Conservation (phyloP, 2,888 invertebrate species). For the Penaeus monodon region DNA sequence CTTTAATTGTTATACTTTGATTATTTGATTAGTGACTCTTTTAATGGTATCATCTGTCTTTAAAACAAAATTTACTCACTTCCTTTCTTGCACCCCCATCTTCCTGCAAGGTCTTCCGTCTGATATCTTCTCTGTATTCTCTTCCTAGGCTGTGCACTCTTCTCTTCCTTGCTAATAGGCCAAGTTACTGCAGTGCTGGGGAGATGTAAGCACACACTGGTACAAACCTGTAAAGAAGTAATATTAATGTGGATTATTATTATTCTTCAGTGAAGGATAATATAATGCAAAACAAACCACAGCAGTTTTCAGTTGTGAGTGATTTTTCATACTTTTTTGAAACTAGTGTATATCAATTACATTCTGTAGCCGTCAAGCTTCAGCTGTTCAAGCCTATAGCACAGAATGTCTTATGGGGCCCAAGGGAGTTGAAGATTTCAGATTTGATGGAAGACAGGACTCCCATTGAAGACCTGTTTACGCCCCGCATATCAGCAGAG, state of each 20-base stretch:
- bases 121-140: background rate
- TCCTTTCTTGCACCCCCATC: too few relatives aligned
- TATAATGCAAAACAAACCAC: slow-evolving; percentile 37
- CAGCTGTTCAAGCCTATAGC: slow-evolving; percentile 38
- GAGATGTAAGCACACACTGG: slow-evolving; percentile 39
- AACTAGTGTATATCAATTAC: slow-evolving; percentile 35
- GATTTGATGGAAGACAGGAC: slow-evolving; percentile 10
- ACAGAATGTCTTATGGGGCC: slow-evolving; percentile 28
- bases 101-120: too few relatives aligned
- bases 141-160: slow-evolving; percentile 24
- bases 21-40: too few relatives aligned
- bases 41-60: too few relatives aligned
- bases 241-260: slow-evolving; percentile 18
- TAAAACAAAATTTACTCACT: too few relatives aligned
- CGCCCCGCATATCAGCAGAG: slow-evolving; percentile 54
- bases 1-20: too few relatives aligned
- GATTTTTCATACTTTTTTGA: slow-evolving; percentile 51
- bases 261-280: slow-evolving; percentile 54
- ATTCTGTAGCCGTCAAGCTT: slow-evolving; percentile 33
- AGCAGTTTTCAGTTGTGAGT: slow-evolving; percentile 47
- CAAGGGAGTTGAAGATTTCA: slow-evolving; percentile 37
- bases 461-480: slow-evolving; percentile 9
- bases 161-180: slow-evolving; percentile 35
- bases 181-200: slow-evolving; percentile 34
- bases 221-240: slow-evolving; percentile 38